These are phyloP conservation scores for Aquatica leii DNA, from an alignment of 2,888 invertebrate genomes.

Conservation along the genomic window DNA sequence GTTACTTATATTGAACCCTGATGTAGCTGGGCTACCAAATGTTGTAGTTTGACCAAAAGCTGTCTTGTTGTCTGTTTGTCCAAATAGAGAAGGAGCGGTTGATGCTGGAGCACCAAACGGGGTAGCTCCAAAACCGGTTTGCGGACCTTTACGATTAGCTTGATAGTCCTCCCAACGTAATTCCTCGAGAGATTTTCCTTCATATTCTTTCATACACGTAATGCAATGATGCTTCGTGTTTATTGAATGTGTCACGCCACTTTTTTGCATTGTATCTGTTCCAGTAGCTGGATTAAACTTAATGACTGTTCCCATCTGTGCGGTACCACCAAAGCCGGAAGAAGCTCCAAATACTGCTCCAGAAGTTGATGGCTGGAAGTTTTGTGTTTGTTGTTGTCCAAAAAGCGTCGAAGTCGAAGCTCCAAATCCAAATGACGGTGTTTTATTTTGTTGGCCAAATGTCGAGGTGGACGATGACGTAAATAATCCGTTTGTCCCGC, in stretches of 20 bases:
- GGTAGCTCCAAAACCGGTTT: constrained; percentile 48
- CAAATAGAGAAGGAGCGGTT: constrained; percentile 64
- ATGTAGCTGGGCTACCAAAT: constrained; percentile 62
- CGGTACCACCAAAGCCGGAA: constrained; percentile 58
- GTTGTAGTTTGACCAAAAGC: constrained; percentile 54
- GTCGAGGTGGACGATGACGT: constrained; percentile 56
- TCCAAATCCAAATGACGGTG: constrained; percentile 64
- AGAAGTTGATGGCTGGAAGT: constrained; percentile 50
- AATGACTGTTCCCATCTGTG: constrained; percentile 74
- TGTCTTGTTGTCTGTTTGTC: constrained; percentile 68
- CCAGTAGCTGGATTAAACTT: constrained; percentile 90
- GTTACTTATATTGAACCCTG: constrained; percentile 64
- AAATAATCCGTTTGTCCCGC: constrained; percentile 57
- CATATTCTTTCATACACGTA: constrained; percentile 74
- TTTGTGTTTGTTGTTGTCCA: constrained; percentile 54
- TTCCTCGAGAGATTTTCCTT: constrained; percentile 93
- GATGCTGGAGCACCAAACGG: constrained; percentile 63
- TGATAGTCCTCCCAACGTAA: constrained; percentile 92
- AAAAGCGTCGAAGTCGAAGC: constrained; percentile 27
- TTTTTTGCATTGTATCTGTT: constrained; percentile 91
- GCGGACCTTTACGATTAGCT: constrained; percentile 83
- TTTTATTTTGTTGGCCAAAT: constrained; percentile 65
- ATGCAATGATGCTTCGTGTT: constrained; percentile 96
- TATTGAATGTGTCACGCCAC: constrained; percentile 83
- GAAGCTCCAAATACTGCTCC: constrained; percentile 63